Evolutionary conservation across 2,113 vertebrate species (phyloP), one percentile per base, ranked within the genome.

Genomic region (Malurus melanocephalus): DNA sequence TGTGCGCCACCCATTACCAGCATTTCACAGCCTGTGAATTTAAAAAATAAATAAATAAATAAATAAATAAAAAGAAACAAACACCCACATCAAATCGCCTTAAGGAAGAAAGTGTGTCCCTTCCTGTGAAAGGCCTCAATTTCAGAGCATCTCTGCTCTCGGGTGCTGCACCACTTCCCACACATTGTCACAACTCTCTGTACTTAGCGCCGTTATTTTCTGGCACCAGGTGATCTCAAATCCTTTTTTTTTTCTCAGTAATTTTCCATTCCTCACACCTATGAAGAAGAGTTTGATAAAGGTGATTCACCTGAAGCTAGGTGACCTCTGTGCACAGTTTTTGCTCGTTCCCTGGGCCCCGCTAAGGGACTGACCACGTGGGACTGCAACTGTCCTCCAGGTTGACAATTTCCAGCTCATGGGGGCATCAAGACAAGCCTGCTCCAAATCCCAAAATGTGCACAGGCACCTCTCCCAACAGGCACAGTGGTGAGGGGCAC

Each of bases 401-500:
- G 18, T 0, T 19, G 2, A 19, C 3, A 23, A 4, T 16, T 56
- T 42, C 14, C 52, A 21, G 51, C 21, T 69, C n/a, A 30, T 14
- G 5, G 10, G 16, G 13, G 21, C 46, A 22, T 8, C 13, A 68
- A 68, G 51, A 80, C 33, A 56, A 48, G n/a, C 46, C 56, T 18
- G 13, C 35, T 49, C 35, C 71, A 66, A 38, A 33, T 17, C 42
- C 42, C 42, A 38, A 45, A 38, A 48, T 22, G 6, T 26, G 21
- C 61, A 55, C 21, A 67, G 40, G 23, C 61, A 60, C 40, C n/a
- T 67, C 28, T 11, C 46, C 61, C 16, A 46, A 53, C 16, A 48
- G 53, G 7, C 52, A 51, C 0, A 0, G 35, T 2, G 3, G n/a
- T 12, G 16, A 61, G 14, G 38, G 11, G 23, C 13, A 32, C 23